A percentile compares a stretch with the other conserved stretches of the same genome.
These are phyloP conservation scores for Acleris emargana DNA, from an alignment of 2,888 invertebrate genomes.

Conservation along the genomic window DNA sequence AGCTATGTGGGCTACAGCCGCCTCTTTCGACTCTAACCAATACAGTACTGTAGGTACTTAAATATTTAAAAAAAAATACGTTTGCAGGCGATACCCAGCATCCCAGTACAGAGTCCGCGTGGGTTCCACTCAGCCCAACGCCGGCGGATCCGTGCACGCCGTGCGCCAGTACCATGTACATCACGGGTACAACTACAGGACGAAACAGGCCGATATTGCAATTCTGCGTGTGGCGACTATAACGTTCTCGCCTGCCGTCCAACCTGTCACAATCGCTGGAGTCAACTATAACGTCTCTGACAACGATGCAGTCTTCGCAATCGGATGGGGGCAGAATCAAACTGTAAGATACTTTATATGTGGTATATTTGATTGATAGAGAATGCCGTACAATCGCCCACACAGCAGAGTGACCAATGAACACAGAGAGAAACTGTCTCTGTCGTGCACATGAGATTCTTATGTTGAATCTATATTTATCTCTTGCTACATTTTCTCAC, in stretches of 20 bases:
- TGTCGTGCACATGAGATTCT: too few species aligned
- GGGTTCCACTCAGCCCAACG: constrained; percentile 19
- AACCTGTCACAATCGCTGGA: constrained; percentile 20
- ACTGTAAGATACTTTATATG: constrained; percentile 11
- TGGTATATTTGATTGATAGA: too few species aligned
- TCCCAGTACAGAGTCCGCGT: constrained; percentile 22
- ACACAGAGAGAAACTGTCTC: too few species aligned
- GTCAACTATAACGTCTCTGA: constrained; percentile 24
- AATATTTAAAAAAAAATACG: neutral
- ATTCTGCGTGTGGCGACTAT: constrained; percentile 10
- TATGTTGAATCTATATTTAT: too few species aligned
- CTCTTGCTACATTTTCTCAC: too few species aligned
- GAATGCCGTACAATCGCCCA: too few species aligned
- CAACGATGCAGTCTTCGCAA: constrained; percentile 15
- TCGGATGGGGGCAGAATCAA: constrained; percentile 30
- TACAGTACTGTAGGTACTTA: too few species aligned
- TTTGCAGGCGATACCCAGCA: constrained; percentile 28
- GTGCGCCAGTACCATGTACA: constrained; percentile 13
- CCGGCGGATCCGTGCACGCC: constrained; percentile 13
- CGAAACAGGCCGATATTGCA: constrained; percentile 20
- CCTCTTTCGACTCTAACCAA: too few species aligned
- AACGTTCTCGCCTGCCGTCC: constrained; percentile 14
- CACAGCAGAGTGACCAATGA: too few species aligned
- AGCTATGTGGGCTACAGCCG: too few species aligned
- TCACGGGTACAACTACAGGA: constrained; percentile 19